Base-by-base conservation (phyloP, 2,888 invertebrate genomes). In the Stenchaetothrips biformis region DNA sequence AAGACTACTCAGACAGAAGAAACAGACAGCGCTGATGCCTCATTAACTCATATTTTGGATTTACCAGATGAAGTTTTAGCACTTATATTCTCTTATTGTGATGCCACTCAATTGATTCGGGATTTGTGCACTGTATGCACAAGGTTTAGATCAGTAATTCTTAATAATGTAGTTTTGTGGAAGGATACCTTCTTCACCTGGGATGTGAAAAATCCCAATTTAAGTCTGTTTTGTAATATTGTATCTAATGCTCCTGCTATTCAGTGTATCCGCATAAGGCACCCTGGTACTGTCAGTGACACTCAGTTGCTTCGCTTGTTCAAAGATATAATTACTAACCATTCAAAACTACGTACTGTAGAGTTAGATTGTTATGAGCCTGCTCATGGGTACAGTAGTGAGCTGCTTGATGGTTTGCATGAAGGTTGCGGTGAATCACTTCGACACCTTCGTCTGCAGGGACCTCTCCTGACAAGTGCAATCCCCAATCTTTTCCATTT, bases 191-290 rank as follows among this genome's bases (percentile, higher is more conserved):
- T 25, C 67, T 74, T 74, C 25, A 74, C 67, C 25, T 74, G 67
- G 67, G 67, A 74, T 21, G 67, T 21, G 25, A 74, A 11, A 21
- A 74, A 74, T 74, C 67, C 67, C 25, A 74, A 74, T 25, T 74
- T 74, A 25, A 74, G 25, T 74, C 67, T 74, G 11, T 74, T 74
- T 74, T 74, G 67, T 74, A 74, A 74, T 74, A 25, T 74, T 25
- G 67, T 74, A 25, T 74, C 67, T 21, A 25, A 21, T 7, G 21
- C 67, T 8, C 67, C 67, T 74, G 67, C 67, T 21, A 74, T 74
- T 74, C 67, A 21, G 11, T 74, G 67, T 74, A 74, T 74, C 7
- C 67, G 67, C 25, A 74, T 74, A 2, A n/a, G 67, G 21, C 67
- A 74, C 67, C 67, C 67, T 74, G 67, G 67, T 11, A 74, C 67